Evolutionary conservation across 2,797 vertebrate species (phyloP), one percentile per base, ranked within the genome.

Genomic region (Poeciliopsis infans): DNA sequence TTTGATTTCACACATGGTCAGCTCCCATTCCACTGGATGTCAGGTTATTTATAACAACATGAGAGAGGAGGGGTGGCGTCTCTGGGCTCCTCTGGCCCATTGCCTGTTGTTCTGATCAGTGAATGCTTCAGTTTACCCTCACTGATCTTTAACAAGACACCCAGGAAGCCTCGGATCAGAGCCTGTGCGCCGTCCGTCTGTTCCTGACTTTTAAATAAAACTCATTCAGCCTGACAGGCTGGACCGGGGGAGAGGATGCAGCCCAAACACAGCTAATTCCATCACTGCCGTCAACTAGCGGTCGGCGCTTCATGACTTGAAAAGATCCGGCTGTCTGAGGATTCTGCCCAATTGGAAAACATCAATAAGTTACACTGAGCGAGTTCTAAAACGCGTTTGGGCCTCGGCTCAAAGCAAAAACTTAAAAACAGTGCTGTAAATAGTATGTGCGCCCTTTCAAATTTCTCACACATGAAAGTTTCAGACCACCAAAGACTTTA

Each of bases 131-230:
- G 76, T 91, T 90, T 84, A 78, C 78, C 80, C 81, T 80, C 28
- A 7, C 85, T 90, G 88, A 88, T 87, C 85, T 90, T 89, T 92
- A 93, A 92, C 90, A 91, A 93, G 84, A 80, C 78, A 39, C 74
- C 86, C 59, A 4, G 87, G 83, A 88, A 91, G 83, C 39, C 57
- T 73, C 3, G 20, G 23, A 41, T 69, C 23, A 43, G 66, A 69
- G 23, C 39, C 66, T 81, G 72, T 1, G 61, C 78, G 78, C 82
- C 76, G 75, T 85, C 85, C 1, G 53, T 86, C 87, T 83, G 82
- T 77, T 79, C 1, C 85, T 59, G 80, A 82, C 84, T 88, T 90
- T 92, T 80, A 83, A 89, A 87, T 86, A 79, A 87, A 92, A 85
- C 86, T 86, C 80, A 80, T 88, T 89, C 12, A 20, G 39, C 45